phyloP scores from a whole-genome alignment of 2,113 vertebrate genomes.

The Sisor rabdophorus region DNA sequence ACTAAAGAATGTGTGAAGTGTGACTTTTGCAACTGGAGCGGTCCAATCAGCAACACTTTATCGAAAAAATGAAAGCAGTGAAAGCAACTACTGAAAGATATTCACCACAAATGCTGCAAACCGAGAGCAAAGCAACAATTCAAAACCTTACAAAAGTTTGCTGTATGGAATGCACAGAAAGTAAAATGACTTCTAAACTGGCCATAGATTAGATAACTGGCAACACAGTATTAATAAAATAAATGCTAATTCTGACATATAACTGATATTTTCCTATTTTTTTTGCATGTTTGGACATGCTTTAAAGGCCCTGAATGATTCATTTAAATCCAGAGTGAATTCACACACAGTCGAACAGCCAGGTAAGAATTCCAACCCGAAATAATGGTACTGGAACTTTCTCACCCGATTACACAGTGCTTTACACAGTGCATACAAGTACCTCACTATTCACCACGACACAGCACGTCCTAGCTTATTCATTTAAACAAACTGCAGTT shows the following conservation, averaged over 20 bases:
- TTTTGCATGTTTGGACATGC: conserved; percentile 27
- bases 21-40: conserved; percentile 12
- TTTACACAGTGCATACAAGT: conserved; percentile 10
- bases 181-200: background rate
- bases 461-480: conserved; percentile 40
- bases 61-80: conserved; percentile 7
- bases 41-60: conserved; percentile 13
- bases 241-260: background rate
- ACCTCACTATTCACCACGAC: conserved; percentile 1
- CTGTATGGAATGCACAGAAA: conserved; percentile 23
- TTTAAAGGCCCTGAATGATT: conserved; percentile 5
- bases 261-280: conserved; percentile 2
- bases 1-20: conserved; percentile 9
- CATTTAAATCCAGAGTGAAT: background rate
- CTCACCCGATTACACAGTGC: background rate
- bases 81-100: conserved; percentile 13
- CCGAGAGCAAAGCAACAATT: conserved; percentile 12
- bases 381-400: background rate
- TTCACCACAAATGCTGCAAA: conserved; percentile 7
- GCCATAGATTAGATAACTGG: background rate
- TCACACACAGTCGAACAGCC: background rate
- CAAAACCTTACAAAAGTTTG: conserved; percentile 11
- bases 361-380: background rate
- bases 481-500: conserved; percentile 47
- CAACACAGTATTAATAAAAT: background rate